Conservation (phyloP, 2,797 vertebrate species). For the Myotis vivesi region DNA sequence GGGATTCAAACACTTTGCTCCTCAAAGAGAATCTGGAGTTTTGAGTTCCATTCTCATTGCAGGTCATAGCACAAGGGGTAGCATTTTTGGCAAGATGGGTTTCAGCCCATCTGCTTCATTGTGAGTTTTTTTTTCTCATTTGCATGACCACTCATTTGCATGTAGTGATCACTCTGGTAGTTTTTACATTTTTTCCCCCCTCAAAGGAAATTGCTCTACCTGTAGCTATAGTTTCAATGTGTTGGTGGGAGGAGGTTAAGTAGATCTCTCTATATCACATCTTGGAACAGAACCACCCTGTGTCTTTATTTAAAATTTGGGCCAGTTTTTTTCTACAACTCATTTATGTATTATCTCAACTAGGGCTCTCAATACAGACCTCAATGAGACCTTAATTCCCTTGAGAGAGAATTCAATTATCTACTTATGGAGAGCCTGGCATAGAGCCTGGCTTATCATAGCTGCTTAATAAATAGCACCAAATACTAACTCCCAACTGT, state of each 20-base stretch:
- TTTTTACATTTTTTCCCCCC: not conserved
- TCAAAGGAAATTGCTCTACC: not conserved
- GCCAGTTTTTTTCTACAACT: not conserved
- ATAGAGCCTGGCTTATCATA: not conserved
- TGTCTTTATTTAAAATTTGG: slow-evolving; percentile 5
- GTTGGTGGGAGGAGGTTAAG: not conserved
- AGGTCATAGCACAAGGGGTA: not conserved
- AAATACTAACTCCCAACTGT: not conserved
- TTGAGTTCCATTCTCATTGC: not conserved
- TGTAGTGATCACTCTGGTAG: not conserved
- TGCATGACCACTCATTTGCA: not conserved
- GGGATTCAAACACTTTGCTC: not conserved
- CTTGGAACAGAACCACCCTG: not conserved
- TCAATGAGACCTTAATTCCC: not conserved
- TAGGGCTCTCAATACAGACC: not conserved
- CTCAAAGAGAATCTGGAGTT: not conserved
- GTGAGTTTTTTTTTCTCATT: not conserved
- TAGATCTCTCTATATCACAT: not conserved
- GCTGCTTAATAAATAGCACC: not conserved
- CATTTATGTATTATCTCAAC: not conserved
- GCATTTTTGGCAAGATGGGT: not conserved
- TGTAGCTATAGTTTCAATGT: not conserved
- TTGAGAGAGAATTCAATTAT: not conserved
- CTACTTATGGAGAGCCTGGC: not conserved
- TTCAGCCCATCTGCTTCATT: not conserved